Base-by-base conservation (phyloP, 2,797 vertebrate species). In the Eurystomus glaucurus region DNA sequence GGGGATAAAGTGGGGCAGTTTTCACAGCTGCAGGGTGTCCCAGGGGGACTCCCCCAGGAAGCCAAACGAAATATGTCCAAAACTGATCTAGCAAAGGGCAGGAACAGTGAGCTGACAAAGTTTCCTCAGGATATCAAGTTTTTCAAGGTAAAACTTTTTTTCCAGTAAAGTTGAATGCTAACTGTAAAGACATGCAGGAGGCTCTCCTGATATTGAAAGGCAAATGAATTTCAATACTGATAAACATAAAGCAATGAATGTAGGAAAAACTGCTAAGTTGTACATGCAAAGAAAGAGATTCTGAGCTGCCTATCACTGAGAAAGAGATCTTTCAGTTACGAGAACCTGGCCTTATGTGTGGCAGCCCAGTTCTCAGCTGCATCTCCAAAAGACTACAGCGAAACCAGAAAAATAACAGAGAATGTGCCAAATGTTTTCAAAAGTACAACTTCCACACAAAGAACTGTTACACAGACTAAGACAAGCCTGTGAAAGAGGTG, bases 81-180 rank as follows among this genome's bases (percentile, higher is more conserved):
- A 80, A 48, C 2, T 0, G 9, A 85, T n/a, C 52, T 48, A 35
- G 6, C 11, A 14, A 57, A 95, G 68, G 58, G 15, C 78, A 83
- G 0, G 2, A 79, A 15, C 4, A 33, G 7, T 1, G 31, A 96
- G n/a, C n/a, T 60, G 60, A 39, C 48, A 78, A 91, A 85, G 22
- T 15, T 89, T 91, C 52, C 79, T 68, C 52, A 58, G 68, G n/a
- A 72, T 28, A 61, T 2, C 29, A 60, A 55, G 19, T 70, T 77
- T 88, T 88, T 55, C 39, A 74, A 90, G 48, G 43, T 52, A 76
- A 80, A 85, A 54, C 29, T 29, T 9, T 64, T 62, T 94, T 52
- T 3, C 29, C 35, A 52, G 31, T 23, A 28, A 88, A 68, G 28
- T 22, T 66, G 68, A 86, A 88, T 90, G 82, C 3, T 51, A 57